Evolutionary conservation across 2,888 invertebrate species (phyloP), one percentile per base, ranked within the genome.

Genomic region (Anticlea derivata): DNA sequence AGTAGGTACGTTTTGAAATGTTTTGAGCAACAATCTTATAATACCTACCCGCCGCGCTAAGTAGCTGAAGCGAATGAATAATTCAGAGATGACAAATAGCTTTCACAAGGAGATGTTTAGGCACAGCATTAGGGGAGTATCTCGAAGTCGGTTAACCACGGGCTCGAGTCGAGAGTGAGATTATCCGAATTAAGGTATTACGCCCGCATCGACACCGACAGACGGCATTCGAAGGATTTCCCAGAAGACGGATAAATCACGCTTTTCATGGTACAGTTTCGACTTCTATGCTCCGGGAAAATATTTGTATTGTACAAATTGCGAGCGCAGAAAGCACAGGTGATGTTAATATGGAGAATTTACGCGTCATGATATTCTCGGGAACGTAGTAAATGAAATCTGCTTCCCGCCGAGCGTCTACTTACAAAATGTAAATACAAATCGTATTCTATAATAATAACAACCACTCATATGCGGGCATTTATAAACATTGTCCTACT

Each of bases 141-240:
- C 65, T 65, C 40, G 50, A 58, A 61, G 61, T 57, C 55, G 44
- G 67, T 68, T 66, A 76, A 48, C 77, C 75, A 65, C 69, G 73
- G 65, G 68, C 73, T 73, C 71, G 60, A 71, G 65, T 68, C 69
- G 73, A 77, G 76, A 77, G 75, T 72, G 70, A 81, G 84, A 86
- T 86, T 83, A 84, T 78, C 75, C 73, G 83, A 82, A 83, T 85
- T 83, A 83, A 83, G 81, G 80, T 78, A 83, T 84, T 78, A 83
- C 77, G 68, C 70, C 82, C 79, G 79, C 80, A 80, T 80, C 80
- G 77, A 65, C 73, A 67, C 67, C 68, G 73, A 63, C 66, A 71
- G 65, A 60, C 68, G 70, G 62, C 70, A 66, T 68, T 73, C 70
- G 63, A 62, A 74, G 75, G 78, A 86, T 87, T 86, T 86, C 88